phyloP scores from a whole-genome alignment of 2,797 vertebrate genomes.

The Urosaurus nigricauda region DNA sequence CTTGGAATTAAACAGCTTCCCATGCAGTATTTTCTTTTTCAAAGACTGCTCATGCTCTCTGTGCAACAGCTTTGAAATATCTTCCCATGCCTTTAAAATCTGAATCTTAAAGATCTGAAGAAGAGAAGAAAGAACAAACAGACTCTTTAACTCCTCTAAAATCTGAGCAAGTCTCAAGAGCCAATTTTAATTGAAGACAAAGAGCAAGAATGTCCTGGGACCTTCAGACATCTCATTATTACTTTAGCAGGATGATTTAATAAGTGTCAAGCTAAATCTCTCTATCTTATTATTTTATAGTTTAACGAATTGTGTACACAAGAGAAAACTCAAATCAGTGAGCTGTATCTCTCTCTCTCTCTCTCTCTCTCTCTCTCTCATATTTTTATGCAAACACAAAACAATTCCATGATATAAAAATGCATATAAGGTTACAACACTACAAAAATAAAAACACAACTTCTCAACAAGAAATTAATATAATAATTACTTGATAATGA shows the following conservation, averaged over 20 bases:
- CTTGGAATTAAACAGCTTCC: not conserved
- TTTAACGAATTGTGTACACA: not conserved
- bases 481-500: no score
- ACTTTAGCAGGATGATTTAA: constrained; percentile 16
- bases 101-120: constrained; percentile 9
- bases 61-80: not conserved
- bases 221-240: constrained; percentile 18
- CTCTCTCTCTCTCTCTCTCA: no score
- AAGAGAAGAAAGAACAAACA: constrained; percentile 14
- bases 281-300: constrained; percentile 46
- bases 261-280: constrained; percentile 37
- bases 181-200: not conserved
- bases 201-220: not conserved
- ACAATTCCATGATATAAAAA: no score
- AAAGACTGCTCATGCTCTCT: not conserved
- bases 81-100: constrained; percentile 9
- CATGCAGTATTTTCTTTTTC: constrained; percentile 14
- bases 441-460: no score
- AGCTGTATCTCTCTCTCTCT: no score
- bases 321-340: not conserved
- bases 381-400: no score
- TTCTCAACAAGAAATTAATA: no score
- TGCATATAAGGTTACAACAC: no score
- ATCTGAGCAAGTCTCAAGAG: not conserved
- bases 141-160: constrained; percentile 26